phyloP scores from a whole-genome alignment of 2,888 invertebrate species.

The Notodonta dromedarius region DNA sequence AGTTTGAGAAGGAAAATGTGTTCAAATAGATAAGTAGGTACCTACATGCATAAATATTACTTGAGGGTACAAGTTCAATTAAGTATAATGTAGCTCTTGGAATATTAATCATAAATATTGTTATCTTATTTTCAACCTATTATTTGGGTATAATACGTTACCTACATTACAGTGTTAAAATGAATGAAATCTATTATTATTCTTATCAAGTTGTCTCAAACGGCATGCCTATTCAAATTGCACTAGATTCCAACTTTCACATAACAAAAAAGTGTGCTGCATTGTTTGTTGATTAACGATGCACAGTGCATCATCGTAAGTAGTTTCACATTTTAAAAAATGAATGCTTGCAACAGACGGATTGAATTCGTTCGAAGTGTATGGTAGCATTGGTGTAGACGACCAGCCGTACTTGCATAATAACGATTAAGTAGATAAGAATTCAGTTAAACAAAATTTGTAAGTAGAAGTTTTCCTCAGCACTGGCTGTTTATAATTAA shows the following conservation, averaged over 20 bases:
- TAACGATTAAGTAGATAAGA: too few species aligned
- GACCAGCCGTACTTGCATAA: not conserved
- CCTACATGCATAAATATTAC: too few species aligned
- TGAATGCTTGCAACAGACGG: not conserved
- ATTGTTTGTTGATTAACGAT: slow-evolving; percentile 58
- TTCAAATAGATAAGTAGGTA: too few species aligned
- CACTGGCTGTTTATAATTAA: too few species aligned
- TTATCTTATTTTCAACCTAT: not conserved
- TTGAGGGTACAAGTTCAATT: too few species aligned
- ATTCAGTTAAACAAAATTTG: too few species aligned
- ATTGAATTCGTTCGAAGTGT: not conserved
- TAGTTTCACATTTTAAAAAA: slow-evolving; percentile 41
- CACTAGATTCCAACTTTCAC: slow-evolving; percentile 72
- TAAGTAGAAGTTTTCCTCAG: too few species aligned
- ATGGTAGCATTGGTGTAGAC: not conserved
- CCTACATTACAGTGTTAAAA: too few species aligned
- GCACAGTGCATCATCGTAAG: slow-evolving; percentile 33
- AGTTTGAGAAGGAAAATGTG: too few species aligned
- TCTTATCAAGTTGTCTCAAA: slow-evolving; percentile 42
- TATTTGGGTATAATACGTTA: too few species aligned
- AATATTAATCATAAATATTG: too few species aligned
- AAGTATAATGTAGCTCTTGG: too few species aligned
- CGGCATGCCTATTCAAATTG: slow-evolving; percentile 55
- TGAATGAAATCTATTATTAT: slow-evolving; percentile 20
- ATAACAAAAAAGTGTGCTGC: slow-evolving; percentile 61